Evolutionary conservation across 2,888 invertebrate genomes (phyloP).

Genomic region (Hoplodrina blanda): DNA sequence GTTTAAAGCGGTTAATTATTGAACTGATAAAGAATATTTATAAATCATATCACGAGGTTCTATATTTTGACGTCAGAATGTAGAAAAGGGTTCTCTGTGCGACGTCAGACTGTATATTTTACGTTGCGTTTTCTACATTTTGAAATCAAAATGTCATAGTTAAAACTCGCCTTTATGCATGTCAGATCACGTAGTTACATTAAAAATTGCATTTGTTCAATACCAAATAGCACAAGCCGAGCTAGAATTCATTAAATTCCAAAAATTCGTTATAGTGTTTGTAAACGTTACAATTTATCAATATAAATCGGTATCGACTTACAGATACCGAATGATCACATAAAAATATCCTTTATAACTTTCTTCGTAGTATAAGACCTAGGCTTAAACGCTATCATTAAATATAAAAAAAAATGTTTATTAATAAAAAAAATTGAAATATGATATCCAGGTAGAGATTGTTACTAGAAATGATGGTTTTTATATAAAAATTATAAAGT

Average conservation of each 20-base stretch:
- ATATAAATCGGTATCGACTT: conserved; percentile 63
- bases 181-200: conserved; percentile 82
- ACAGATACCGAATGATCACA: conserved; percentile 65
- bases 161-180: conserved; percentile 68
- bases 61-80: conserved; percentile 40
- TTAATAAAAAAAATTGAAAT: conserved; percentile 82
- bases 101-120: conserved; percentile 38
- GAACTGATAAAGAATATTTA: conserved; percentile 64
- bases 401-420: conserved; percentile 84
- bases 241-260: conserved; percentile 82
- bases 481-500: conserved; percentile 83
- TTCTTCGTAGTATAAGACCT: conserved; percentile 86
- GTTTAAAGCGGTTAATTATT: conserved; percentile 61
- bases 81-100: conserved; percentile 22
- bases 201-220: conserved; percentile 87
- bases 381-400: conserved; percentile 87
- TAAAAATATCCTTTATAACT: conserved; percentile 81
- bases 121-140: conserved; percentile 42
- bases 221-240: conserved; percentile 87
- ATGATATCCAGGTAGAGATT: conserved; percentile 88
- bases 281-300: conserved; percentile 68
- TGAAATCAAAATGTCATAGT: conserved; percentile 45
- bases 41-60: conserved; percentile 61
- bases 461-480: conserved; percentile 90
- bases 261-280: conserved; percentile 77